These are phyloP conservation scores for Antheraea pernyi DNA, from an alignment of 1,140 invertebrate species.

Conservation along the genomic window DNA sequence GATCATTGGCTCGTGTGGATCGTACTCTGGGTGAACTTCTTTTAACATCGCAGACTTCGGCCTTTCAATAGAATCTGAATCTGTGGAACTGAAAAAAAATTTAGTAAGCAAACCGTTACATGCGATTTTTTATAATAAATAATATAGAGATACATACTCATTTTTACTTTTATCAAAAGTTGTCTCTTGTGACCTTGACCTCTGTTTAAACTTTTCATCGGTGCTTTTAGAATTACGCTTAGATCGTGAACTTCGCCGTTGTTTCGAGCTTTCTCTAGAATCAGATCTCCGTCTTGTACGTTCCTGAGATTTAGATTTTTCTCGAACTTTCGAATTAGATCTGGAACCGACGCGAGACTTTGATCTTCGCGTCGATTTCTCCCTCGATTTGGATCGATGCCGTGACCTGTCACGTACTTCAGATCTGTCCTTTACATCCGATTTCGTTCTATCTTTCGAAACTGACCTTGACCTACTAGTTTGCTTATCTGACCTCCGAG, in stretches of 20 bases:
- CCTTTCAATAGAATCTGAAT: constrained; percentile 67
- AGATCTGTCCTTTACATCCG: constrained; percentile 43
- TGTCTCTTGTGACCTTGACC: constrained; percentile 63
- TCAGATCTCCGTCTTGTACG: constrained; percentile 33
- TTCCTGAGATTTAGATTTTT: constrained; percentile 37
- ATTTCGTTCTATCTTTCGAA: constrained; percentile 54
- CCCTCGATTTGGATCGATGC: constrained; percentile 48
- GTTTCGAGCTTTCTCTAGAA: constrained; percentile 38
- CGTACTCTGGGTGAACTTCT: constrained; percentile 68
- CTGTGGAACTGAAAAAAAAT: constrained; percentile 54
- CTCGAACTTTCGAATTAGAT: constrained; percentile 47
- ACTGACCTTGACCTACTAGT: constrained; percentile 42
- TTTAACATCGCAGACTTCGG: constrained; percentile 71
- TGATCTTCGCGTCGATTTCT: constrained; percentile 47
- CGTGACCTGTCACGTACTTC: constrained; percentile 6
- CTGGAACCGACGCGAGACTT: constrained; percentile 49
- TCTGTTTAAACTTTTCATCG: constrained; percentile 49
- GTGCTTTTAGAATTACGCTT: constrained; percentile 36
- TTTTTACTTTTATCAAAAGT: constrained; percentile 56
- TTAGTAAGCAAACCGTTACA: constrained; percentile 7
- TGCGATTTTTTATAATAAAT: neutral
- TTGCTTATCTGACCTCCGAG: constrained; percentile 47
- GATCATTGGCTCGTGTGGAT: constrained; percentile 73
- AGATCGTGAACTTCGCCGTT: constrained; percentile 43
- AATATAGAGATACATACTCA: constrained; percentile 47